phyloP scores from a whole-genome alignment of 2,113 vertebrate genomes.

The Dromaius novaehollandiae region DNA sequence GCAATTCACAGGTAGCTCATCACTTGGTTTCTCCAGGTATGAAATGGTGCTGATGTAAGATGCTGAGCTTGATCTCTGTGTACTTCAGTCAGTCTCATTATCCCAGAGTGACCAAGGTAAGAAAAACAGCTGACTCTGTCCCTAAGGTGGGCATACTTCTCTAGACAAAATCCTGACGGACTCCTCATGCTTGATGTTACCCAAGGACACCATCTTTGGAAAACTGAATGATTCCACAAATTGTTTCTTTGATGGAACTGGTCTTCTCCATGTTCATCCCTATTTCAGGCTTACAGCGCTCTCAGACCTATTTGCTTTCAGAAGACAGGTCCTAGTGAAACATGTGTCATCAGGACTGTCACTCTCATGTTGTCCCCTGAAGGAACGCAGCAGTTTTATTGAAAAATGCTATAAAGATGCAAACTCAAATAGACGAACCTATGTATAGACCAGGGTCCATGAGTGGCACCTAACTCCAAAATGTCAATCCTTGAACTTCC shows the following conservation, averaged over 20 bases:
- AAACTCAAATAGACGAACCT: neutral
- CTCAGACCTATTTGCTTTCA: neutral
- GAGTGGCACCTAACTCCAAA: neutral
- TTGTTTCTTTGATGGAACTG: neutral
- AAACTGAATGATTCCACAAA: neutral
- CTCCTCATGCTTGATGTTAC: fast-evolving
- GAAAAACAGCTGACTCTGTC: neutral
- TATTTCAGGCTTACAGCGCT: neutral
- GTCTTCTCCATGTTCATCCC: neutral
- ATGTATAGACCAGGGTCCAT: neutral
- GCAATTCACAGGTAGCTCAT: neutral
- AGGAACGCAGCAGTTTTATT: neutral
- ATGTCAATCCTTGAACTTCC: neutral
- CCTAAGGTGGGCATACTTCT: neutral
- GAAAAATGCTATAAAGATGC: neutral
- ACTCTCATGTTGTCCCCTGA: neutral
- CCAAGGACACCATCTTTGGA: neutral
- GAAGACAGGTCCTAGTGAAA: neutral
- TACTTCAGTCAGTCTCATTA: neutral
- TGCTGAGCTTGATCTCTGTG: neutral
- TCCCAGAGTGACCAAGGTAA: neutral
- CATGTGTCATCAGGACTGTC: neutral
- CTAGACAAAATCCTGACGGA: neutral
- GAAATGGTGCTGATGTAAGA: neutral
- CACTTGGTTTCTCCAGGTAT: neutral